Base-by-base conservation (phyloP, 2,797 vertebrate species). In the Leptodactylus fallax region DNA sequence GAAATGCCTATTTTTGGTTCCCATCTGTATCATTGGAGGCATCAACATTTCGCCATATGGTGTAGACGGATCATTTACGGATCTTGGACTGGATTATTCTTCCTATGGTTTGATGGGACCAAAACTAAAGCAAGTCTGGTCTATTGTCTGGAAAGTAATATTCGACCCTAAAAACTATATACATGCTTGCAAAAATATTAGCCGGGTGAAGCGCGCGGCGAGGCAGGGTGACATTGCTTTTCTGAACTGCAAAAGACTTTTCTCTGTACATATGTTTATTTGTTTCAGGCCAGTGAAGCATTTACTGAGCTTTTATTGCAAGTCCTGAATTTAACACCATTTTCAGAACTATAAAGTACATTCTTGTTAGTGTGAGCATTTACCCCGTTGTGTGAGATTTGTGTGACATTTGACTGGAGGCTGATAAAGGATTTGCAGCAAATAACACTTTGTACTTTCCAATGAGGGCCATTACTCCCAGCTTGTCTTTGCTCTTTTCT, bases 241-340 rank as follows among this genome's bases (percentile, higher is more conserved):
- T 74, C 23, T 45, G 3, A 23, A 77, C 10, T 23, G 74, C 21
- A 77, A 77, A 74, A 23, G 21, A 5, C 49, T 77, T 77, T 77
- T 77, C 45, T 49, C 53, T 53, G 21, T 77, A 53, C 74, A 53
- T 77, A 51, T 77, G 74, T 77, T 77, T 72, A 72, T 74, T 74
- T 77, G 74, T 77, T 53, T 77, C 49, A 53, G 49, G 74, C 45
- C 21, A 77, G 21, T 77, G 74, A 77, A 77, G 74, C 74, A 77
- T 77, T 77, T 53, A 53, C 47, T 77, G 74, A 77, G 47, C 47
- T 77, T 77, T 77, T 77, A 77, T 53, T 85, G 6, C 90, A 85
- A 80, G 63, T 85, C 53, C 12, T 87, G 45, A 63, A 87, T 85
- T 79, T 78, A 69, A 16, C 88, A 25, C 3, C 63, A 69, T 6